These are phyloP conservation scores for Tenthredo amoena DNA, from an alignment of 2,888 invertebrate species.

Conservation along the genomic window DNA sequence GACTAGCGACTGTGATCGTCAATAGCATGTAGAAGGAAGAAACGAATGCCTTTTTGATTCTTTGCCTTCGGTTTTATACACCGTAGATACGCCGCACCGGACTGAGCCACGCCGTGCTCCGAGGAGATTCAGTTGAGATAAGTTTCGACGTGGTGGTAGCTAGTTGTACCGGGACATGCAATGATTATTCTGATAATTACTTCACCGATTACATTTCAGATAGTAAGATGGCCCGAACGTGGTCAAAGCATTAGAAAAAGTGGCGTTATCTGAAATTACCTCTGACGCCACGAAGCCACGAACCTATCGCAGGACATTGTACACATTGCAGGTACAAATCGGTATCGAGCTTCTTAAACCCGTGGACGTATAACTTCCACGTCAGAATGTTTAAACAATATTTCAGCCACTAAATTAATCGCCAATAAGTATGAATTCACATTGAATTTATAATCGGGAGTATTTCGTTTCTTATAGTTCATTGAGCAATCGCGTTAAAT, in stretches of 20 bases:
- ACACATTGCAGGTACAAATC: neutral
- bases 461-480: neutral
- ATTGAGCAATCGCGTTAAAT: neutral
- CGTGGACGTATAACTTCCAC: neutral
- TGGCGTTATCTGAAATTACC: constrained; percentile 52
- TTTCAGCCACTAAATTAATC: neutral
- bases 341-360: neutral
- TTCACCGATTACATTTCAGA: constrained; percentile 57
- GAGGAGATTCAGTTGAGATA: constrained; percentile 29
- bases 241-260: constrained; percentile 53
- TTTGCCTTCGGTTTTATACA: neutral
- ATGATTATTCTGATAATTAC: constrained; percentile 59
- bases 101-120: neutral
- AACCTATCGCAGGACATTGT: neutral
- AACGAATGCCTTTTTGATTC: neutral
- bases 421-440: neutral
- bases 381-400: neutral
- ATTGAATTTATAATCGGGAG: neutral
- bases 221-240: constrained; percentile 53
- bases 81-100: neutral
- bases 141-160: constrained; percentile 18
- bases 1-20: neutral
- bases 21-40: neutral
- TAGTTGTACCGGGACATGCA: constrained; percentile 57
- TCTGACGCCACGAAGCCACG: constrained; percentile 40